Evolutionary conservation across 2,888 invertebrate genomes (phyloP), one percentile per base, ranked within the genome.

Genomic region (Iselma pallidipennis): DNA sequence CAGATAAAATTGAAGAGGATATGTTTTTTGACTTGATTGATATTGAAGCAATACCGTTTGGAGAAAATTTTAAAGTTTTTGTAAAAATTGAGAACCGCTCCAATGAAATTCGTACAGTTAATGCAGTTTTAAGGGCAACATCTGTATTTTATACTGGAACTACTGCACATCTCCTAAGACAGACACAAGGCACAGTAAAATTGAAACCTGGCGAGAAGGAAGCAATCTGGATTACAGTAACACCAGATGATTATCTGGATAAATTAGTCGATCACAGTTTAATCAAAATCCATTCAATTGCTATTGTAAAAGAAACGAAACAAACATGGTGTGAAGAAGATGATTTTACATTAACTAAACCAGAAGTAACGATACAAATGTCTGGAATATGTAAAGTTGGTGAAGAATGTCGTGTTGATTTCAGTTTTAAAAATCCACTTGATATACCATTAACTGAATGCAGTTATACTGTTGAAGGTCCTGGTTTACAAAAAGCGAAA

Each of bases 311-410:
- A 70, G 90, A 91, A 76, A 91, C 91, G 0, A 86, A 86, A 49
- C 91, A 91, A 77, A 86, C 88, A 1, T 91, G 89, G 88, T 88
- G 88, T 52, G 89, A 89, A 70, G 89, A 90, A 74, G 90, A 90
- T 68, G 90, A 91, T 74, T 89, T 90, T 81, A 85, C 87, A 19
- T 82, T 91, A 51, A 84, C 86, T 55, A 89, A 89, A 76, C 91
- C 91, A 12, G 85, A 85, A 71, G 84, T 90, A 74, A 83, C 85
- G 75, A 84, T 91, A 19, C 85, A 88, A 84, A 88, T 89, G 77
- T 82, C 84, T 59, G 79, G 81, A 67, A 83, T 83, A 69, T 84
- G 85, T 7, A 81, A 81, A 71, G 81, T 86, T 57, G 85, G 85
- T 25, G 84, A 85, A 68, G 85, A 85, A 71, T 84, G 85, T 70